Evolutionary conservation across 2,888 invertebrate species (phyloP).

Genomic region (Diloba caeruleocephala): DNA sequence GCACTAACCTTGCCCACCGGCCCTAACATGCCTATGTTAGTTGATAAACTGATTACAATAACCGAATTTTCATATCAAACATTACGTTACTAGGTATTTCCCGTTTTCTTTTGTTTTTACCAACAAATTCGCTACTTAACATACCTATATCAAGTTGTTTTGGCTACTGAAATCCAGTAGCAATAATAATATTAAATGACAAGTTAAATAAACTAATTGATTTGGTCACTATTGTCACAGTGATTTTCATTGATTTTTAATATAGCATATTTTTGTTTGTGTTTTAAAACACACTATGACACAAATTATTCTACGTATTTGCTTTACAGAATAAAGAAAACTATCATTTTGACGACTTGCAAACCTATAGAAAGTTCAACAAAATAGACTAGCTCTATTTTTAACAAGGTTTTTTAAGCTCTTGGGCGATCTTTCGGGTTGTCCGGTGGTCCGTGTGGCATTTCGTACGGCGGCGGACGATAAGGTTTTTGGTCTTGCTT

Average conservation of each 20-base stretch:
- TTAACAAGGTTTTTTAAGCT: no score
- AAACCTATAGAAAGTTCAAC: neutral
- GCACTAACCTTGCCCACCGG: no score
- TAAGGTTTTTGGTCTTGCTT: constrained; percentile 66
- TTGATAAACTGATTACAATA: constrained; percentile 10
- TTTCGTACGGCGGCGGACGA: constrained; percentile 70
- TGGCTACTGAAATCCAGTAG: neutral
- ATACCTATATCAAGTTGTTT: neutral
- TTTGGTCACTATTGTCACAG: neutral
- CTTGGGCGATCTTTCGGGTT: constrained; percentile 59
- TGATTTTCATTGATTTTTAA: no score
- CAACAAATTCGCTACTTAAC: neutral
- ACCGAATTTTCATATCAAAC: constrained; percentile 3
- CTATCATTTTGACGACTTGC: neutral
- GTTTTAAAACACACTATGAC: no score
- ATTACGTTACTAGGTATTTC: constrained; percentile 24
- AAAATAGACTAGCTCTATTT: neutral
- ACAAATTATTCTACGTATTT: no score
- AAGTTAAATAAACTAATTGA: neutral
- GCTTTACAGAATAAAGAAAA: no score
- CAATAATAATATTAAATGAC: neutral
- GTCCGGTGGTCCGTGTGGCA: constrained; percentile 66
- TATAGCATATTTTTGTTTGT: no score
- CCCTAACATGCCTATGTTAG: no score
- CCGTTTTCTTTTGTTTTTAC: constrained; percentile 17